Evolutionary conservation across 2,888 invertebrate species (phyloP).

Genomic region (Drymonia ruficornis): DNA sequence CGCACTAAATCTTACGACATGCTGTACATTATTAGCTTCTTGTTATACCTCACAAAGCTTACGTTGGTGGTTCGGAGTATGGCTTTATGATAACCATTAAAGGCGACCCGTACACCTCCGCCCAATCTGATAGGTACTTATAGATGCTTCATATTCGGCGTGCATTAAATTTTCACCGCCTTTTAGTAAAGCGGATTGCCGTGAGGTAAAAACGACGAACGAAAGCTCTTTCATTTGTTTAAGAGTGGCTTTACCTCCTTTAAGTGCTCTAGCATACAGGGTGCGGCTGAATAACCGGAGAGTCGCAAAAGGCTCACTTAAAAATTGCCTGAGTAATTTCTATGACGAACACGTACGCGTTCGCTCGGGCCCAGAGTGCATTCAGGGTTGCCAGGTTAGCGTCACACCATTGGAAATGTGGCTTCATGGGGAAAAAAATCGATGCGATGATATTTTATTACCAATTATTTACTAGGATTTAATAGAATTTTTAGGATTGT

Average conservation of each 20-base stretch:
- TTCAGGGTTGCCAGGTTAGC: conserved; percentile 36
- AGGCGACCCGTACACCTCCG: conserved; percentile 6
- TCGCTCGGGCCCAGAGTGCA: conserved; percentile 53
- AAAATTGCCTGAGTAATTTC: conserved; percentile 79
- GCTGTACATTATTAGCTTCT: background rate
- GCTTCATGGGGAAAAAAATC: background rate
- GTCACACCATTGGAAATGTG: background rate
- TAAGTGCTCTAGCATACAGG: conserved; percentile 75
- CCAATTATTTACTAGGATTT: too few relatives aligned
- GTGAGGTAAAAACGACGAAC: conserved; percentile 63
- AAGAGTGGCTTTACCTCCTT: conserved; percentile 75
- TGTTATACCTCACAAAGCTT: background rate
- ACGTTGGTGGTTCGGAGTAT: background rate
- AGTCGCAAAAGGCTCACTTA: conserved; percentile 79
- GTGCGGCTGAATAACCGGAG: conserved; percentile 73
- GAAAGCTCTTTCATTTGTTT: conserved; percentile 81
- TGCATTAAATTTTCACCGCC: conserved; percentile 75
- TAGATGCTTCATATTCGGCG: conserved; percentile 56
- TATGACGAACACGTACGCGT: conserved; percentile 79
- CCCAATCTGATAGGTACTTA: conserved; percentile 39
- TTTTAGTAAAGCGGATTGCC: conserved; percentile 75
- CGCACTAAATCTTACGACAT: background rate
- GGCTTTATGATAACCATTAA: conserved; percentile 3
- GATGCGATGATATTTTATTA: too few relatives aligned
- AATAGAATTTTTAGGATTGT: too few relatives aligned